Conservation (phyloP, 2,888 invertebrate species). For the Chouioia cunea region DNA sequence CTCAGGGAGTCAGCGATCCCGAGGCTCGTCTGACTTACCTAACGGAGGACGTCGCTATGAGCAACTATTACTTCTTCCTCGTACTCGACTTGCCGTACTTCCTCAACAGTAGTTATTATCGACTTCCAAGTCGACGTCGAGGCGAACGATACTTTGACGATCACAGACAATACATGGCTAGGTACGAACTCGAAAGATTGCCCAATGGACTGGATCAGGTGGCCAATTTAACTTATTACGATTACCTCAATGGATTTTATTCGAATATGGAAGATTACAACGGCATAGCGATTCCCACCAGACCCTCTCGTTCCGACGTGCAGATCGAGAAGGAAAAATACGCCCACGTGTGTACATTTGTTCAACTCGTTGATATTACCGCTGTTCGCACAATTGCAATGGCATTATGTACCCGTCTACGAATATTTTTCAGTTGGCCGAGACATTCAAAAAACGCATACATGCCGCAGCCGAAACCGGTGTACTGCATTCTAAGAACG, state of each 20-base stretch:
- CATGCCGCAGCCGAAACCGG: too few relatives aligned
- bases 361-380: too few relatives aligned
- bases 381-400: too few relatives aligned
- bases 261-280: constrained; percentile 74
- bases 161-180: constrained; percentile 76
- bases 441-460: too few relatives aligned
- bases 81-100: constrained; percentile 76
- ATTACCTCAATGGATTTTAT: constrained; percentile 71
- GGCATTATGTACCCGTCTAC: too few relatives aligned
- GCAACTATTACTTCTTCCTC: constrained; percentile 75
- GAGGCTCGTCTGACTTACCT: constrained; percentile 77
- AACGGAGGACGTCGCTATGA: constrained; percentile 80
- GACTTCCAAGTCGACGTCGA: constrained; percentile 70
- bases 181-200: constrained; percentile 78
- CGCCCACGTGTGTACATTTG: background rate
- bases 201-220: constrained; percentile 72
- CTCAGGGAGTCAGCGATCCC: background rate
- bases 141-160: constrained; percentile 76
- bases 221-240: too few relatives aligned
- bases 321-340: constrained; percentile 2
- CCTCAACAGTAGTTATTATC: constrained; percentile 72
- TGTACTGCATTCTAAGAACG: too few relatives aligned
- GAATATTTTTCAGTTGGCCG: too few relatives aligned
- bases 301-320: background rate
- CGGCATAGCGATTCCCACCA: constrained; percentile 60